Percentiles rank a stretch among this genome's conserved stretches.
Evolutionary conservation across 1,140 invertebrate species (phyloP).

Genomic region (Tetranychus urticae): DNA sequence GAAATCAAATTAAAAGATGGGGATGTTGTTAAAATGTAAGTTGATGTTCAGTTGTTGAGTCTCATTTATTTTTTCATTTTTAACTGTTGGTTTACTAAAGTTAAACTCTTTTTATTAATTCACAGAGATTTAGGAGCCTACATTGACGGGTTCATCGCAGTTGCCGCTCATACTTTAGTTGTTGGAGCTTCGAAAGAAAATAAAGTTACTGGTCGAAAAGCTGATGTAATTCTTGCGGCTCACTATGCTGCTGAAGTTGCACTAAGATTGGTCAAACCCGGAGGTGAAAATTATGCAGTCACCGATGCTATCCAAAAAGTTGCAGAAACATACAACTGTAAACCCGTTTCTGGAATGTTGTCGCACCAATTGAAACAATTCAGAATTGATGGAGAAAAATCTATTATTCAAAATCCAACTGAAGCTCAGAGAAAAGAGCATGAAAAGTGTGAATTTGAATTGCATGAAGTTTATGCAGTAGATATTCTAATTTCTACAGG

Average conservation of each 20-base stretch:
- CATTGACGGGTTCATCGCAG: conserved; percentile 95
- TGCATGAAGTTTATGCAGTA: conserved; percentile 93
- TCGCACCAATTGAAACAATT: conserved; percentile 91
- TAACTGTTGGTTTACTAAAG: background rate
- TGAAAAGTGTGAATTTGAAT: conserved; percentile 86
- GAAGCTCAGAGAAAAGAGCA: conserved; percentile 91
- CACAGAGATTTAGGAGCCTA: conserved; percentile 86
- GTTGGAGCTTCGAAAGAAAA: conserved; percentile 44
- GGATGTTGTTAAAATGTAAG: conserved; percentile 63
- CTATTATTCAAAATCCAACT: conserved; percentile 91
- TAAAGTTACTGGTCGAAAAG: conserved; percentile 49
- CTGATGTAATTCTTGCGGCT: conserved; percentile 84
- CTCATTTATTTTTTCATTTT: background rate
- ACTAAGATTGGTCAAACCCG: conserved; percentile 67
- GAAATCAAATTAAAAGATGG: conserved; percentile 68
- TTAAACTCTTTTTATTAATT: background rate
- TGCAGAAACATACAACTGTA: conserved; percentile 73
- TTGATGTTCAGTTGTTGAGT: background rate
- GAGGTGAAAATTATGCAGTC: conserved; percentile 72
- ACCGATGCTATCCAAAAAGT: conserved; percentile 84
- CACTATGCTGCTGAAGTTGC: conserved; percentile 84
- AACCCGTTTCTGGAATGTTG: conserved; percentile 78
- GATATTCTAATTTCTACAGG: conserved; percentile 89
- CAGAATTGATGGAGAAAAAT: conserved; percentile 88
- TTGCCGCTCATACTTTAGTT: conserved; percentile 83